phyloP scores from a whole-genome alignment of 2,113 vertebrate genomes.

The Gymnarchus niloticus region DNA sequence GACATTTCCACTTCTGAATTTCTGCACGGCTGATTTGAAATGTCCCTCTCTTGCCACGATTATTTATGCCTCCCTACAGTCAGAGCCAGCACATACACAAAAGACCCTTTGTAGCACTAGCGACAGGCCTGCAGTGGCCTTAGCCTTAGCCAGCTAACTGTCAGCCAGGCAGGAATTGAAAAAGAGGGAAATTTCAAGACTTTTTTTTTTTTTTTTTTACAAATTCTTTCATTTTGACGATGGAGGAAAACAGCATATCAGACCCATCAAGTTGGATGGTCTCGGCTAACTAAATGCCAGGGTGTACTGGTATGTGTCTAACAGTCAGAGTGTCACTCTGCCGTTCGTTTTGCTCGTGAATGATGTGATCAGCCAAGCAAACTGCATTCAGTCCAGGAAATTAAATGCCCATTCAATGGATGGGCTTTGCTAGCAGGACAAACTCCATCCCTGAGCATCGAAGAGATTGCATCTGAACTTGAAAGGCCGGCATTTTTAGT shows the following conservation, averaged over 20 bases:
- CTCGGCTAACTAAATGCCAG: neutral
- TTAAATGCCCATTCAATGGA: constrained; percentile 14
- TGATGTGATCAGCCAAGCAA: constrained; percentile 35
- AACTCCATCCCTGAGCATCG: neutral
- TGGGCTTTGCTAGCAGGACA: neutral
- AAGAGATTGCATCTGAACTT: neutral
- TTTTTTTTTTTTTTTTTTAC: neutral
- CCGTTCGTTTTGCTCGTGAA: constrained; percentile 27
- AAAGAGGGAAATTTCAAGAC: constrained; percentile 7
- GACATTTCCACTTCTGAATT: constrained; percentile 24
- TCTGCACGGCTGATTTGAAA: constrained; percentile 32
- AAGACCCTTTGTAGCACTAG: constrained; percentile 37
- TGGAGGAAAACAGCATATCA: neutral
- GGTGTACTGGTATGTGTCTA: constrained; percentile 12
- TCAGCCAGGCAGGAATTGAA: constrained; percentile 14
- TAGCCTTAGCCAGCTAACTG: constrained; percentile 31
- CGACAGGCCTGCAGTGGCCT: constrained; percentile 33
- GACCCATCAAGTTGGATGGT: neutral
- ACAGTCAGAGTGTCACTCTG: neutral
- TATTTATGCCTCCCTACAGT: constrained; percentile 39
- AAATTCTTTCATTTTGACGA: neutral
- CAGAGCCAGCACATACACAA: constrained; percentile 32
- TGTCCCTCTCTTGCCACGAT: constrained; percentile 30
- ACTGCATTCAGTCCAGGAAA: constrained; percentile 30
- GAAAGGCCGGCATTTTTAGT: neutral